Conservation (phyloP, 2,797 vertebrate genomes). For the Hydrophis major region DNA sequence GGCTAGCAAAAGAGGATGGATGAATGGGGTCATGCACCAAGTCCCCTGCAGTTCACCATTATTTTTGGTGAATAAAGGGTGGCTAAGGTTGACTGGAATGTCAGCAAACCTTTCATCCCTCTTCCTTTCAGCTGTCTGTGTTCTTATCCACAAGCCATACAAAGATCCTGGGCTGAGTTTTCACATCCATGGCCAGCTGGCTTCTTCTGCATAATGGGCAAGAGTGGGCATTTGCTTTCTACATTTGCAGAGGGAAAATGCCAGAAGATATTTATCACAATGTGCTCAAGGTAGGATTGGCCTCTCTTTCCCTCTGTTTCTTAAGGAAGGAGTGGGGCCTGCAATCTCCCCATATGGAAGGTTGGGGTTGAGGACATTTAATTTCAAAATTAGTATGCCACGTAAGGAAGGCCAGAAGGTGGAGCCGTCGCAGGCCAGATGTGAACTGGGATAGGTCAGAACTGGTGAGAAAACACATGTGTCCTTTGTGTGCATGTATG, state of each 20-base stretch:
- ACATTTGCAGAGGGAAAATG: not conserved
- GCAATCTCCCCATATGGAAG: not conserved
- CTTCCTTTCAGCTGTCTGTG: slow-evolving; percentile 11
- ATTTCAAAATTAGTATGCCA: not conserved
- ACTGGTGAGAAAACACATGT: not conserved
- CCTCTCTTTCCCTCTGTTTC: not conserved
- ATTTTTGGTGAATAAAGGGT: slow-evolving; percentile 36
- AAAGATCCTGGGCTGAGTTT: slow-evolving; percentile 8
- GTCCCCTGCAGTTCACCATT: slow-evolving; percentile 36
- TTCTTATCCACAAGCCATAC: slow-evolving; percentile 13
- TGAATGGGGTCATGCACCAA: slow-evolving; percentile 32
- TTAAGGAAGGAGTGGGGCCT: not conserved
- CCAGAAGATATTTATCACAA: not conserved
- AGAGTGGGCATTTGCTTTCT: not conserved
- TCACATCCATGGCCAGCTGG: slow-evolving; percentile 22
- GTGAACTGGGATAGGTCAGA: not conserved
- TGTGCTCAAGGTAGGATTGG: not conserved
- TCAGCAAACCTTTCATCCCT: slow-evolving; percentile 27
- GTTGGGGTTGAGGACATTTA: not conserved
- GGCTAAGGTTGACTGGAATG: slow-evolving; percentile 34
- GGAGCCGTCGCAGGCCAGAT: not conserved
- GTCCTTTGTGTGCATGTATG: not conserved
- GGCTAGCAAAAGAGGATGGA: not conserved
- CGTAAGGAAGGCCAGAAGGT: not conserved
- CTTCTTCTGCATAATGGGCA: slow-evolving; percentile 25